Evolutionary conservation across 2,797 vertebrate genomes (phyloP).

Genomic region (Podargus strigoides): DNA sequence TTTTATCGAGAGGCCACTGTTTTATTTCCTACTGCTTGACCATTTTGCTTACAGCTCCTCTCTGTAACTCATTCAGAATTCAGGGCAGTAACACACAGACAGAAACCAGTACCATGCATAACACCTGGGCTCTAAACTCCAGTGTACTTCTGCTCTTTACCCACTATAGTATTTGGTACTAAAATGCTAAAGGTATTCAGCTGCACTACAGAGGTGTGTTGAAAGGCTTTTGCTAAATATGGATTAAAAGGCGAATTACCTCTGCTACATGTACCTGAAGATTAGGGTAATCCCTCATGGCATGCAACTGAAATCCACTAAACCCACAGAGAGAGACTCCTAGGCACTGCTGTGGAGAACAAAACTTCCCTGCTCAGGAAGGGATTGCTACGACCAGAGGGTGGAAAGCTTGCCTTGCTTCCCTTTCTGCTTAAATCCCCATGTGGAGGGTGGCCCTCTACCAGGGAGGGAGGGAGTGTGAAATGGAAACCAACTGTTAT

Average conservation of each 20-base stretch:
- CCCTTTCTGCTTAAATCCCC: background rate
- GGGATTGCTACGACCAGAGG: background rate
- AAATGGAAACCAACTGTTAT: background rate
- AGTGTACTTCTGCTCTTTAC: background rate
- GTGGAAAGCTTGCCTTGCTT: background rate
- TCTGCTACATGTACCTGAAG: background rate
- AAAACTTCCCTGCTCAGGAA: background rate
- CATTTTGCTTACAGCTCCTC: background rate
- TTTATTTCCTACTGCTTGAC: background rate
- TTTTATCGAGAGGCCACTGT: background rate
- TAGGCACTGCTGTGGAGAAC: background rate
- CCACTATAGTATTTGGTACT: background rate
- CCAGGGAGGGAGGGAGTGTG: background rate
- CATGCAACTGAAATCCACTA: background rate
- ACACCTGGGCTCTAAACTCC: background rate
- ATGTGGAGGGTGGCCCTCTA: background rate
- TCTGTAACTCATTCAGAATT: background rate
- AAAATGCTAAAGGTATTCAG: background rate
- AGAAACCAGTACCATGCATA: background rate
- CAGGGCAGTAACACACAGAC: background rate
- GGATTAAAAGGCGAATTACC: conserved; percentile 47
- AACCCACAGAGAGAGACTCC: background rate
- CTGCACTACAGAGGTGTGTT: background rate
- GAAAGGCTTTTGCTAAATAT: conserved; percentile 12
- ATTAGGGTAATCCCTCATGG: conserved; percentile 15